Conservation (phyloP, 2,113 vertebrate species). For the Pseudonaja textilis region DNA sequence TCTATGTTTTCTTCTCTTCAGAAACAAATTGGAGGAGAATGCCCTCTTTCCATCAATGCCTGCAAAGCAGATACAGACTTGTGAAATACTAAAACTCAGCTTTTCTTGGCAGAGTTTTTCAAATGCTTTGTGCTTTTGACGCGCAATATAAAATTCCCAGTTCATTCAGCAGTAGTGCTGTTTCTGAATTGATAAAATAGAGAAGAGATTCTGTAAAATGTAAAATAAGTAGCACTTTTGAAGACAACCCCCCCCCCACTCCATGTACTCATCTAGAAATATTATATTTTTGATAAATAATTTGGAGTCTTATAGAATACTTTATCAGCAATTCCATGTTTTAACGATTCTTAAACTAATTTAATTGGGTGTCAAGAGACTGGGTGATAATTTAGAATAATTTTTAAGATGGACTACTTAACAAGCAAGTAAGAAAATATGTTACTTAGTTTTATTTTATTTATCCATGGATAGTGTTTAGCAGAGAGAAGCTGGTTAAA, state of each 20-base stretch:
- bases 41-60: not conserved
- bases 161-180: not conserved
- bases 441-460: constrained; percentile 12
- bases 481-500: constrained; percentile 52
- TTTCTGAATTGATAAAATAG: not conserved
- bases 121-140: not conserved
- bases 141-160: not conserved
- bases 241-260: not conserved
- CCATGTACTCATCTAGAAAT: not conserved
- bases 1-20: not conserved
- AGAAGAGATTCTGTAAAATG: not conserved
- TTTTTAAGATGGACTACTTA: not conserved
- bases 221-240: not conserved
- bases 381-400: too few relatives aligned
- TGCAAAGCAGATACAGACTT: not conserved
- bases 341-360: not conserved
- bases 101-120: not conserved
- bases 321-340: not conserved
- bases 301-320: not conserved
- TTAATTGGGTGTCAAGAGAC: not conserved
- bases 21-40: not conserved
- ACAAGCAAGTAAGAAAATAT: not conserved
- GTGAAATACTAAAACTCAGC: not conserved
- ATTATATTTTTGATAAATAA: not conserved
- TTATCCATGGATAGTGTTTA: constrained; percentile 43